Conservation (phyloP, 2,888 invertebrate genomes). For the Amblyjoppa fuscipennis region DNA sequence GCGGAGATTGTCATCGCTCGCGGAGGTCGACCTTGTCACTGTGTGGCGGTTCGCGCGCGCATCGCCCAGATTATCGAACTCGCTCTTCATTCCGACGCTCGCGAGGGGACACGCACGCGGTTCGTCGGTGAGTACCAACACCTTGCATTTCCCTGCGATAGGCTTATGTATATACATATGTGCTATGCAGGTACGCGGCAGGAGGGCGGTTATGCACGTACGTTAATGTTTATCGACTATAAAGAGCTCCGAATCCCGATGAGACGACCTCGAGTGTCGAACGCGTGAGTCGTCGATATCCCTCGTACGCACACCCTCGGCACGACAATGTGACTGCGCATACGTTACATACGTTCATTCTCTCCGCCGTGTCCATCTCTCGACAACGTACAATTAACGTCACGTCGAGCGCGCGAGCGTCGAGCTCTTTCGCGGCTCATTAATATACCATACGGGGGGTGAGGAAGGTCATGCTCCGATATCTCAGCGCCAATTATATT, state of each 20-base stretch:
- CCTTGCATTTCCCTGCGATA: slow-evolving; percentile 42
- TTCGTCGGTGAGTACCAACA: slow-evolving; percentile 30
- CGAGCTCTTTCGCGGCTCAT: slow-evolving; percentile 59
- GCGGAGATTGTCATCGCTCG: slow-evolving; percentile 72
- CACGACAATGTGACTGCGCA: slow-evolving; percentile 24
- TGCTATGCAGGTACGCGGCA: not conserved
- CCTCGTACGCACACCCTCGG: not conserved
- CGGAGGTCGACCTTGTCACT: slow-evolving; percentile 72
- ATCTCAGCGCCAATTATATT: slow-evolving; percentile 32
- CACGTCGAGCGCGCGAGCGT: slow-evolving; percentile 39
- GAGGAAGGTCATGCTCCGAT: not conserved
- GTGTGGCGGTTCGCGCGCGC: slow-evolving; percentile 40
- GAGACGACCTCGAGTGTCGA: slow-evolving; percentile 55
- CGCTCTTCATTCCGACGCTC: slow-evolving; percentile 58
- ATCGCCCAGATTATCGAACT: slow-evolving; percentile 42
- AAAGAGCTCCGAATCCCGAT: slow-evolving; percentile 50
- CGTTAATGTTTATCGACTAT: slow-evolving; percentile 56
- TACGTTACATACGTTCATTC: slow-evolving; percentile 15
- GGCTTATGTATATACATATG: not conserved
- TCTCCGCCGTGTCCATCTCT: slow-evolving; percentile 27
- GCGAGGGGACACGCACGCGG: slow-evolving; percentile 58
- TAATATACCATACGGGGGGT: slow-evolving; percentile 36
- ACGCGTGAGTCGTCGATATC: slow-evolving; percentile 54
- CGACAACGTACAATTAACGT: slow-evolving; percentile 55
- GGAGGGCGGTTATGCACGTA: slow-evolving; percentile 14